Conservation (phyloP, 2,113 vertebrate species). For the Fulmarus glacialis region DNA sequence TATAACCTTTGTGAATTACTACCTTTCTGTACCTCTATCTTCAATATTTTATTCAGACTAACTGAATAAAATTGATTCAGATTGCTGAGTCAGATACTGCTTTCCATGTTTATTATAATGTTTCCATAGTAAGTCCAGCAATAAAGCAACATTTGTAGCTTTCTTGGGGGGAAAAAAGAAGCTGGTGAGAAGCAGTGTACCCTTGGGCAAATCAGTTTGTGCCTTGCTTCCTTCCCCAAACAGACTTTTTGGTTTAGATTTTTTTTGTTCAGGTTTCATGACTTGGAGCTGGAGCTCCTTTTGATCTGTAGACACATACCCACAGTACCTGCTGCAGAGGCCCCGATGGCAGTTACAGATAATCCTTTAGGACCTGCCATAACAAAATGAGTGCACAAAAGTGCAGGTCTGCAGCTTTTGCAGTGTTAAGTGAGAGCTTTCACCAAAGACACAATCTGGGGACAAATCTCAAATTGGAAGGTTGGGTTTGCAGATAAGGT, state of each 20-base stretch:
- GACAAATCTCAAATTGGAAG: neutral
- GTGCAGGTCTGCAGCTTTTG: neutral
- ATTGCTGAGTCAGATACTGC: neutral
- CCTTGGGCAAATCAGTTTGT: neutral
- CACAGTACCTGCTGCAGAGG: neutral
- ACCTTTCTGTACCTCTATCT: neutral
- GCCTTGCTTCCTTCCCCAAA: neutral
- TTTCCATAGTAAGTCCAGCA: neutral
- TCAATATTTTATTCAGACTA: neutral
- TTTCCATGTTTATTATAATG: neutral
- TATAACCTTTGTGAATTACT: neutral
- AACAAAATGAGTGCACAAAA: neutral
- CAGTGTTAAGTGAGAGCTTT: neutral
- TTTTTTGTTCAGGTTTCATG: neutral
- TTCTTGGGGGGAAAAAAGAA: neutral
- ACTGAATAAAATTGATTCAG: neutral
- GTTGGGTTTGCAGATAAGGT: neutral
- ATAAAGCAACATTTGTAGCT: neutral
- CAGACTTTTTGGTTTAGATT: neutral
- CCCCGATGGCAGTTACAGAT: too few species aligned
- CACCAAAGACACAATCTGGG: neutral
- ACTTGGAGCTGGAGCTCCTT: neutral
- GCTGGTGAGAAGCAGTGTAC: neutral
- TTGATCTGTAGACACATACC: neutral
- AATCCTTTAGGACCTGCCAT: too few species aligned